Evolutionary conservation across 1,140 invertebrate species (phyloP).

Genomic region (Sesamia nonagrioides): DNA sequence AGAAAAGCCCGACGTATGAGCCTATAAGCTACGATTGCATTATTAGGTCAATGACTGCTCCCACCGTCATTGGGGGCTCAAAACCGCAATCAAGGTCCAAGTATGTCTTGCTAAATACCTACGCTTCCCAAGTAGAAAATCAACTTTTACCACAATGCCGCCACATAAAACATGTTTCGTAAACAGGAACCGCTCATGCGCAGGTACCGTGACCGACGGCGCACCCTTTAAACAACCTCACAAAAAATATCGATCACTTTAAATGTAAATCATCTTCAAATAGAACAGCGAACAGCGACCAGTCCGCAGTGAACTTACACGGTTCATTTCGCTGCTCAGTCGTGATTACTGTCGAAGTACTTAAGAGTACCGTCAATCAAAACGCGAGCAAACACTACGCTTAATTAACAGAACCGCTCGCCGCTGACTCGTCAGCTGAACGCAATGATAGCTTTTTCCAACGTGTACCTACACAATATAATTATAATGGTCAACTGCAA

Average conservation of each 20-base stretch:
- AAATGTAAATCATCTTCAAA: constrained; percentile 39
- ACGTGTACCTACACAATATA: constrained; percentile 34
- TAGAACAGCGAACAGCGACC: not conserved
- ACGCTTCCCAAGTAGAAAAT: constrained; percentile 79
- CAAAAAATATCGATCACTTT: constrained; percentile 45
- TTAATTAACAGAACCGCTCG: not conserved
- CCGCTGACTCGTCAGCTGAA: constrained; percentile 17
- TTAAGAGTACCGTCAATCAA: constrained; percentile 3
- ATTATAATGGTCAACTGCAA: constrained; percentile 34
- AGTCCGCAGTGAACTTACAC: not conserved
- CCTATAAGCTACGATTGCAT: not conserved
- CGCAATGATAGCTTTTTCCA: constrained; percentile 17
- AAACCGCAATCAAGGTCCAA: constrained; percentile 63
- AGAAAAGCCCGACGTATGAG: not conserved
- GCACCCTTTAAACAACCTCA: constrained; percentile 33
- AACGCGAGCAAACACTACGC: not conserved
- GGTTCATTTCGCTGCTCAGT: constrained; percentile 1
- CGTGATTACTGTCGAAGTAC: not conserved
- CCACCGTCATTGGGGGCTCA: constrained; percentile 27
- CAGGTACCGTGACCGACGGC: constrained; percentile 49
- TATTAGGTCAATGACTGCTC: not conserved
- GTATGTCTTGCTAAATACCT: constrained; percentile 68
- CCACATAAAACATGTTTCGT: constrained; percentile 80
- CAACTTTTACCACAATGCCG: constrained; percentile 84
- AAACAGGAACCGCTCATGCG: constrained; percentile 79